Percentiles rank a stretch among this genome's conserved stretches.
Evolutionary conservation across 1,140 invertebrate species (phyloP).

Genomic region (Matsumurasca onukii): DNA sequence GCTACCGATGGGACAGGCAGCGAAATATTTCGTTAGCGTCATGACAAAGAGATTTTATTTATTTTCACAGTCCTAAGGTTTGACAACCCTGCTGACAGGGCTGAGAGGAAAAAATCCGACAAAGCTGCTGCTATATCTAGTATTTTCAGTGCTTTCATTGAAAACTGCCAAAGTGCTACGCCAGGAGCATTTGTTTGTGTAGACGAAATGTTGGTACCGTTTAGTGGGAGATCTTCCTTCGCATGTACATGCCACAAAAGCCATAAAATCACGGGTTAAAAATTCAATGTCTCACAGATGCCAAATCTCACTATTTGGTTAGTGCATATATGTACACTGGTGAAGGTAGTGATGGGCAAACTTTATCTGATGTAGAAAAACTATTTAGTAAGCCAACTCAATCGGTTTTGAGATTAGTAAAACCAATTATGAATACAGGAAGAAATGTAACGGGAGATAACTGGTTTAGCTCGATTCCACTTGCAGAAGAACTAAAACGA

Average conservation of each 20-base stretch:
- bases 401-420: constrained; percentile 36
- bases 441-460: constrained; percentile 33
- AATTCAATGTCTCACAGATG: constrained; percentile 31
- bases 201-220: constrained; percentile 49
- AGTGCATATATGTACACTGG: constrained; percentile 33
- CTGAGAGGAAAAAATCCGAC: constrained; percentile 37
- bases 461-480: constrained; percentile 32
- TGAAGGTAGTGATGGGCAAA: constrained; percentile 15
- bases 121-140: constrained; percentile 14
- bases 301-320: constrained; percentile 24
- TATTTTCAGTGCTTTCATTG: constrained; percentile 36
- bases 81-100: constrained; percentile 36
- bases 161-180: constrained; percentile 41
- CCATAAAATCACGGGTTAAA: constrained; percentile 48
- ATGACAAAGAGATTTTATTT: constrained; percentile 37
- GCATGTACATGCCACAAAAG: constrained; percentile 51
- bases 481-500: constrained; percentile 37
- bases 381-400: constrained; percentile 34
- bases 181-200: constrained; percentile 37
- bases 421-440: constrained; percentile 34
- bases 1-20: constrained; percentile 37
- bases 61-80: constrained; percentile 36
- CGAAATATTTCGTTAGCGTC: constrained; percentile 36
- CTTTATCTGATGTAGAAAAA: constrained; percentile 11
- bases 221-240: constrained; percentile 46